Conservation (phyloP, 2,113 vertebrate species). For the Azemiops feae region DNA sequence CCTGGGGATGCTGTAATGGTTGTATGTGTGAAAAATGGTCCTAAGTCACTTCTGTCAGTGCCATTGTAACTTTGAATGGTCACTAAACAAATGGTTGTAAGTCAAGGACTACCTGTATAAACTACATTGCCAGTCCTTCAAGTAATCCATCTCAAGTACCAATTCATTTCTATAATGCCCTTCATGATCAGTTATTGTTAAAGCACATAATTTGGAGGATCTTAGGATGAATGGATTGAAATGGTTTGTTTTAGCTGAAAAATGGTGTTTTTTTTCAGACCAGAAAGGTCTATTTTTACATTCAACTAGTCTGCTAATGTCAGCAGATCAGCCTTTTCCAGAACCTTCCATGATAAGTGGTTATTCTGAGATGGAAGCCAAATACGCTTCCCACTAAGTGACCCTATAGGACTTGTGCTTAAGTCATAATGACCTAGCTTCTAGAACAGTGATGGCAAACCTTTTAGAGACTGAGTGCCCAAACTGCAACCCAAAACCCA, state of each 20-base stretch:
- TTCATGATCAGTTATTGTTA: neutral
- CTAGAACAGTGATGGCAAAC: neutral
- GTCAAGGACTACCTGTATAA: neutral
- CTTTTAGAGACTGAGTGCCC: too few species aligned
- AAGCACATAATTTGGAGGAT: neutral
- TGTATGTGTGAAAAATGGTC: neutral
- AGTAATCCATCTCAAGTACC: neutral
- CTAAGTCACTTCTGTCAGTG: neutral
- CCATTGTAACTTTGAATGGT: neutral
- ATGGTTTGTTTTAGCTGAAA: neutral
- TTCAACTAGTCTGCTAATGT: neutral
- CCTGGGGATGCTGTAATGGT: neutral
- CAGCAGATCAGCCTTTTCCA: neutral
- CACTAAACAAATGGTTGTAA: neutral
- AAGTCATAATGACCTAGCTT: neutral
- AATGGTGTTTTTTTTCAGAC: conserved; percentile 1
- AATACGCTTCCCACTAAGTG: neutral
- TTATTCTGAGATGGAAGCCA: neutral
- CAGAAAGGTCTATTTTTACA: neutral
- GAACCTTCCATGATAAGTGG: conserved; percentile 9
- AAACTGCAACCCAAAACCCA: too few species aligned
- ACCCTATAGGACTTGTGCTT: neutral
- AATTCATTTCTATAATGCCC: neutral
- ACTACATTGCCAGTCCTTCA: neutral
- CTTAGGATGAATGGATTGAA: neutral